A percentile compares a stretch with the other conserved stretches of the same genome.
Conservation (phyloP, 2,113 vertebrate genomes). For the Illadopsis cleaveri region DNA sequence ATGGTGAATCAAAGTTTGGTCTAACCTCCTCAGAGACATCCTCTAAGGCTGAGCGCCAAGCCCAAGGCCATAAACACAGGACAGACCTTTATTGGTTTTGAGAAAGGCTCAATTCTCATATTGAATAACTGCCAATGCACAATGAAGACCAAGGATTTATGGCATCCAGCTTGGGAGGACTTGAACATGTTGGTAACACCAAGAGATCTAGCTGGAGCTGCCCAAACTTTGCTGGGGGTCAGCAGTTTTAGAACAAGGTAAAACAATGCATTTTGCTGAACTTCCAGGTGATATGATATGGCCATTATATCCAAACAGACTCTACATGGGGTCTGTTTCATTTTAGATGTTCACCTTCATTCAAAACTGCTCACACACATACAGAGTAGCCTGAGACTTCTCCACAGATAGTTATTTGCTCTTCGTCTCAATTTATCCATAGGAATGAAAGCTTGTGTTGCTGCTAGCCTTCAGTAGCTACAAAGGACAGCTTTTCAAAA, state of each 20-base stretch:
- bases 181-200: background rate
- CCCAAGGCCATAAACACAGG: background rate
- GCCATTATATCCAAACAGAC: background rate
- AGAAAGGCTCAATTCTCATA: background rate
- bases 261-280: background rate
- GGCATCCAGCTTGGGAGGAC: background rate
- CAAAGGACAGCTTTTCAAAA: background rate
- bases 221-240: background rate
- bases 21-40: background rate
- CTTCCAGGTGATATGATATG: background rate
- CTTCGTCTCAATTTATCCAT: background rate
- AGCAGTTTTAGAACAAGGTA: background rate
- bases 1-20: background rate
- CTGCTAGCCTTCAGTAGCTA: background rate
- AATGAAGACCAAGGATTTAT: background rate
- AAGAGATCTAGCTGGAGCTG: background rate
- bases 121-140: background rate
- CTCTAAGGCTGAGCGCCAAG: background rate
- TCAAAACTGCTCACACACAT: background rate
- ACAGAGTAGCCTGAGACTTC: background rate
- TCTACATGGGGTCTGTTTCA: background rate
- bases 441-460: background rate
- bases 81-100: background rate
- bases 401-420: background rate
- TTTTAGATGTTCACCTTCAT: background rate